Base-by-base conservation (phyloP, 2,888 invertebrate genomes). In the Pasiphila rectangulata region DNA sequence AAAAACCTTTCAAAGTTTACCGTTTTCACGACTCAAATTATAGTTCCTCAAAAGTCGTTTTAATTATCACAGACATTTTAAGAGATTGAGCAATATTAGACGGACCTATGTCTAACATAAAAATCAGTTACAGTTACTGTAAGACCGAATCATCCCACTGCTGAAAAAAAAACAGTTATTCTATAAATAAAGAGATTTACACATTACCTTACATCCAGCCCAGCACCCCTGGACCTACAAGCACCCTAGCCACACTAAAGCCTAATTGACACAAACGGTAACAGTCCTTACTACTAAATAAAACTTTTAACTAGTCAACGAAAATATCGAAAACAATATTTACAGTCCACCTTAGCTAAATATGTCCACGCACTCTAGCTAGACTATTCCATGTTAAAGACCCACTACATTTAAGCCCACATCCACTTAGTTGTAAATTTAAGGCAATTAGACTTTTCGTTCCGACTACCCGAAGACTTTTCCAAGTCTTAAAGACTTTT, bases 221-320 rank as follows among this genome's bases (percentile, higher is more conserved):
- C 63, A 59, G 59, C 57, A 59, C 66, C 63, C 63, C 48, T 54
- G 63, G 52, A 71, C 77, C 79, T 85, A 85, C 85, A 86, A 86
- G 85, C 85, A 83, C 79, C 82, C 86, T 86, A 86, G 84, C 86
- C 83, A 72, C 72, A 80, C 85, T 87, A 85, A 81, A 76, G 77
- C 80, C 75, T 79, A 65, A 65, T 77, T 84, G 83, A 83, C 83
- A 85, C 83, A 83, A 84, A 55, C 75, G 83, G 83, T 85, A 84
- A 84, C 83, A 62, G 69, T 77, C 67, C 82, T 80, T 78, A 65
- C 61, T 47, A 64, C 79, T 83, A 81, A 81, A 85, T 87, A 84
- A 85, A 86, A 83, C 72, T 85, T 49, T 79, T 83, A 83, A 83
- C 76, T 86, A 86, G 79, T 83, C 84, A 87, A 87, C 87, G 78